Evolutionary conservation across 2,113 vertebrate genomes (phyloP), one percentile per base, ranked within the genome.

Genomic region (Piprites chloris): DNA sequence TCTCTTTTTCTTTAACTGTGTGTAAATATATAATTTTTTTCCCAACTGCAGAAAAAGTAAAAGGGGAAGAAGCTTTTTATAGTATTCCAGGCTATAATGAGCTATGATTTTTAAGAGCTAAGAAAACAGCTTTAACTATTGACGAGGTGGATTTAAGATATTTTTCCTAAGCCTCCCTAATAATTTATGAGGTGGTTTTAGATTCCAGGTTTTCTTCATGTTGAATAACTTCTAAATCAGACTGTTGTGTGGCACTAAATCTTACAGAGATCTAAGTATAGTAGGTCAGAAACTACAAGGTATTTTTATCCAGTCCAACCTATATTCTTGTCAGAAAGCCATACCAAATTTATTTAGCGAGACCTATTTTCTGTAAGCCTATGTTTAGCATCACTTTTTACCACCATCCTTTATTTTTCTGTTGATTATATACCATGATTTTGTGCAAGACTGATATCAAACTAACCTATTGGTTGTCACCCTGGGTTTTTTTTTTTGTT

Each of bases 251-350:
- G 85, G 61, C 39, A 23, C 39, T 92, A 93, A 93, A 90, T 93
- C 73, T 93, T 90, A 81, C 65, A 59, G 68, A 81, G 76, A 92
- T 96, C 91, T 89, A 93, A 95, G 89, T 95, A 97, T 96, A 96
- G 95, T 72, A 95, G 95, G 93, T 96, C 91, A 95, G 89, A 97
- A 95, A 95, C 89, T 95, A 87, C 86, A 75, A 82, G 68, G 33
- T 97, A 96, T 97, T 97, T 97, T 97, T 97, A 97, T 95, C 94
- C 80, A 84, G 80, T 93, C 91, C 95, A 96, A 91, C 95, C 95
- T 97, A 97, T 97, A 96, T 97, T 97, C 95, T 93, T 95, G 89
- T 96, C 86, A 87, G 86, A 95, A 95, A 95, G 93, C 61, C 47
- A 71, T 67, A 67, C 80, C 68, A 86, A 89, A 89, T 95, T 90